phyloP scores from a whole-genome alignment of 53 echinoderm and acorn worm species.

The Henricia sp. region DNA sequence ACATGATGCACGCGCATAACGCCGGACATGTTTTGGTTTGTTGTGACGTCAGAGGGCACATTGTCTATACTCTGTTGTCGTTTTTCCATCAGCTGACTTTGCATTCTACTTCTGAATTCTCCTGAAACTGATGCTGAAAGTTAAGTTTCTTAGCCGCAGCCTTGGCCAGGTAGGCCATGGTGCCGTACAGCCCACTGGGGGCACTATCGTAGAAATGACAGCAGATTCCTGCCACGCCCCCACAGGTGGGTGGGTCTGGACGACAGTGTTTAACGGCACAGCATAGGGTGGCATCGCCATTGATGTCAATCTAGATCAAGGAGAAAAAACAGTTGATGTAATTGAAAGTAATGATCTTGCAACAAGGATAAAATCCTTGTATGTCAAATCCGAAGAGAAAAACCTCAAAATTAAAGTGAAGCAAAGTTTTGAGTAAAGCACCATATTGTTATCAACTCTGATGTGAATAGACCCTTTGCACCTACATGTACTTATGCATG shows the following conservation, averaged over 20 bases:
- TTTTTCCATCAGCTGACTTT: conserved; percentile 83
- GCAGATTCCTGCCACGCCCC: conserved; percentile 85
- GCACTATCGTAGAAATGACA: conserved; percentile 98
- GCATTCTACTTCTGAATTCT: conserved; percentile 78
- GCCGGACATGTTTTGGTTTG: too few relatives aligned
- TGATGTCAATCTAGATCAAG: conserved; percentile 65
- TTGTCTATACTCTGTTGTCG: too few relatives aligned
- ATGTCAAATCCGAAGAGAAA: too few relatives aligned
- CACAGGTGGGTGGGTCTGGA: conserved; percentile 59
- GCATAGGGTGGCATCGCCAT: conserved; percentile 92
- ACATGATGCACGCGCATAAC: too few relatives aligned
- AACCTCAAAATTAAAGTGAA: too few relatives aligned
- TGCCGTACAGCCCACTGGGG: conserved; percentile 95
- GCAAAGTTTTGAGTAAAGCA: too few relatives aligned
- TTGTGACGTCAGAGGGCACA: too few relatives aligned
- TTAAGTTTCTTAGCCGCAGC: conserved; percentile 76
- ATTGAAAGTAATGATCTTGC: neutral
- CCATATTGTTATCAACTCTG: too few relatives aligned
- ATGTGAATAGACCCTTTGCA: too few relatives aligned
- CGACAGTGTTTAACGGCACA: conserved; percentile 67
- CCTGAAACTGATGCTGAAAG: conserved; percentile 76
- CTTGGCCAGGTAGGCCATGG: conserved; percentile 95
- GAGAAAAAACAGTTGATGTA: neutral
- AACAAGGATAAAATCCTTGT: neutral
- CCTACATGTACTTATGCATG: too few relatives aligned